Conservation (phyloP, 2,888 invertebrate genomes). For the Emesis castigata region DNA sequence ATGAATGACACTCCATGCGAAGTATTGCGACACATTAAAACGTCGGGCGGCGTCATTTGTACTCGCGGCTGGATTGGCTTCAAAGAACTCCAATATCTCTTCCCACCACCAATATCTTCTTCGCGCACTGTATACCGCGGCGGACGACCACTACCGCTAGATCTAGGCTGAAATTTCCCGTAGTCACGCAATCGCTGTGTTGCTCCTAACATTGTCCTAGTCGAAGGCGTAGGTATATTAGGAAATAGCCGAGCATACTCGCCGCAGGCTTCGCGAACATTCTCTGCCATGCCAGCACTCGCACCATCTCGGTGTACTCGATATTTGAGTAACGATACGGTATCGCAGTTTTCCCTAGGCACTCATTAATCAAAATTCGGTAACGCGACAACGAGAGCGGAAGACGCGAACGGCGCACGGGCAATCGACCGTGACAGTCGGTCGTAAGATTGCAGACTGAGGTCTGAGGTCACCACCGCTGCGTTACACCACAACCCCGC, state of each 20-base stretch:
- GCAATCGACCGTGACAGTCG: too few relatives aligned
- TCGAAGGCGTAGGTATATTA: neutral
- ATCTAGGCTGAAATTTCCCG: too few relatives aligned
- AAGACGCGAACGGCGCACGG: too few relatives aligned
- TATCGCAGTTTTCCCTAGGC: too few relatives aligned
- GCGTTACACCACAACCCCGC: too few relatives aligned
- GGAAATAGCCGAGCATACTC: neutral
- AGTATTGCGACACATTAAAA: conserved; percentile 21
- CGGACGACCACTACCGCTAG: conserved; percentile 3
- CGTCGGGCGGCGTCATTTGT: conserved; percentile 17
- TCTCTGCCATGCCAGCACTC: neutral
- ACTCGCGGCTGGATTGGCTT: conserved; percentile 12
- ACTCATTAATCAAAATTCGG: too few relatives aligned
- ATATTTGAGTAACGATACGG: neutral
- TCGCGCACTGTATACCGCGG: neutral
- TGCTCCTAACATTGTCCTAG: neutral
- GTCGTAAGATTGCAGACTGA: too few relatives aligned
- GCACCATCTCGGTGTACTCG: neutral
- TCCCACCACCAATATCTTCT: too few relatives aligned
- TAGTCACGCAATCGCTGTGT: too few relatives aligned
- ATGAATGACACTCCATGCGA: conserved; percentile 16
- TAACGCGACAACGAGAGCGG: too few relatives aligned
- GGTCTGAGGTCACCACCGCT: too few relatives aligned
- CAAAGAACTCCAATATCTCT: neutral
- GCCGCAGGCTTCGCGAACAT: neutral